Evolutionary conservation across 2,888 invertebrate species (phyloP).

Genomic region (Cataglyphis altisquamis): DNA sequence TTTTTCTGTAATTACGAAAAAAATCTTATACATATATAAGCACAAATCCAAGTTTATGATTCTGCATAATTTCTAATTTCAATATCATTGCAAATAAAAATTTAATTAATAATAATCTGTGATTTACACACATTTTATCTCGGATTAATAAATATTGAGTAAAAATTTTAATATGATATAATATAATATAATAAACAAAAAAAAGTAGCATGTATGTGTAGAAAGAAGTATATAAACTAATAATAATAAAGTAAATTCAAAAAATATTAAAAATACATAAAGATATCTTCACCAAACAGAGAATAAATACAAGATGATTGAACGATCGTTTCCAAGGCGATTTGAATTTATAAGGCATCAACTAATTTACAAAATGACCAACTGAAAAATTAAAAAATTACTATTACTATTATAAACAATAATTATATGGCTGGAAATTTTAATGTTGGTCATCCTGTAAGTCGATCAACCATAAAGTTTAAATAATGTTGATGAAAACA

Average conservation of each 20-base stretch:
- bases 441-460: neutral
- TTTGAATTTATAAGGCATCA: neutral
- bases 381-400: neutral
- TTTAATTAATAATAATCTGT: neutral
- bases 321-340: neutral
- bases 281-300: neutral
- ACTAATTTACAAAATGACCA: neutral
- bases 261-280: neutral
- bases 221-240: neutral
- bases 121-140: neutral
- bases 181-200: too few species aligned
- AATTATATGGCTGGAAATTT: neutral
- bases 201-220: neutral
- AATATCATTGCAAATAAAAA: neutral
- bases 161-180: neutral
- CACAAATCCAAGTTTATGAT: neutral
- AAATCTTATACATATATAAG: neutral
- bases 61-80: neutral
- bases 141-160: neutral
- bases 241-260: constrained; percentile 28
- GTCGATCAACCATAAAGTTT: neutral
- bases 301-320: neutral
- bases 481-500: neutral
- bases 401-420: too few species aligned
- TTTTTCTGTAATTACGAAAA: constrained; percentile 52